Evolutionary conservation across 2,888 invertebrate genomes (phyloP).

Genomic region (Noctua comes): DNA sequence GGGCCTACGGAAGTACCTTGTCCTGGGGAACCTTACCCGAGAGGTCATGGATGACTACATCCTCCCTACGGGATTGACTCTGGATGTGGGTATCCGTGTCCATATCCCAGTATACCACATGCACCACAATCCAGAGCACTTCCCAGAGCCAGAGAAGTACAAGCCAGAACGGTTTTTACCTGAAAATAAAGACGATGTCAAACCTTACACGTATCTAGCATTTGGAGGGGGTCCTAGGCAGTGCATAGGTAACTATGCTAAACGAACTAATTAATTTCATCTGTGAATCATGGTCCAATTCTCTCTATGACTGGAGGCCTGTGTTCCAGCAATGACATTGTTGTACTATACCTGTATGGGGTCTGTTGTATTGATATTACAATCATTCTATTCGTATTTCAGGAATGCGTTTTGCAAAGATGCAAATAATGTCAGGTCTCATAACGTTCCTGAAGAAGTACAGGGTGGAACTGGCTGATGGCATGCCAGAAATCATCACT

Average conservation of each 20-base stretch:
- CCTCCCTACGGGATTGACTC: background rate
- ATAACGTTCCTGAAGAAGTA: conserved; percentile 69
- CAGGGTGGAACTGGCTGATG: conserved; percentile 1
- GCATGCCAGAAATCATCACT: background rate
- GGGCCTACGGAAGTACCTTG: background rate
- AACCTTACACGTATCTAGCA: background rate
- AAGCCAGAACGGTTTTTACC: conserved; percentile 2
- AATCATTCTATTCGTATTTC: background rate
- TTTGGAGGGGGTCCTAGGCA: background rate
- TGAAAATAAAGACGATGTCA: background rate
- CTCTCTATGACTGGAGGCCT: no score
- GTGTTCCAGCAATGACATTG: no score
- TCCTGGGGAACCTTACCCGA: background rate
- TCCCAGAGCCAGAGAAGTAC: background rate
- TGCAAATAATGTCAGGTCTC: conserved; percentile 60
- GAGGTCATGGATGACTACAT: conserved; percentile 9
- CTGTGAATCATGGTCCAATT: no score
- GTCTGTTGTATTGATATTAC: no score
- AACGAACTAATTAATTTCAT: no score
- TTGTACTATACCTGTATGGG: no score
- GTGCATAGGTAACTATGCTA: conserved; percentile 2
- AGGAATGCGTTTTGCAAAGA: conserved; percentile 10
- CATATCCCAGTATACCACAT: background rate
- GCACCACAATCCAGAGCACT: conserved; percentile 4
- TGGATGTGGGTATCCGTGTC: background rate